Evolutionary conservation across 2,888 invertebrate species (phyloP), one percentile per base, ranked within the genome.

Genomic region (Ornithoptera priamus): DNA sequence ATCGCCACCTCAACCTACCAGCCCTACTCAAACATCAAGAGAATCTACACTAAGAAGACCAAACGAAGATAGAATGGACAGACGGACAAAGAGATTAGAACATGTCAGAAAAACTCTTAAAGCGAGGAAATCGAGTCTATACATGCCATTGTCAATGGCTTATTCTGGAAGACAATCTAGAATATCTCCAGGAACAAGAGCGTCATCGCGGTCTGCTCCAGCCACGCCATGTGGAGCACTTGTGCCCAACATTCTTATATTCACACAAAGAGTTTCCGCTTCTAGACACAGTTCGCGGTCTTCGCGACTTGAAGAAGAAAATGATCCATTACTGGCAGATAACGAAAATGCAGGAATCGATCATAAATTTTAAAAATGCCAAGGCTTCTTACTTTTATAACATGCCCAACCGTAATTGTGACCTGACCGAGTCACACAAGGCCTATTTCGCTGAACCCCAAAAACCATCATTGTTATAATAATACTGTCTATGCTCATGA

Each of bases 1-100:
- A 75, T 97, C 97, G 0, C 97, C 97, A 0, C 97, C 97, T 0
- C 94, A 95, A 76, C 96, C 96, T 3, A 97, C 96, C n/a, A 96
- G 96, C 80, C 97, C 97, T 7, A 96, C 96, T 17, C 93, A 95
- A 75, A 95, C 95, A 80, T 95, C 96, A 73, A 93, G 94, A 65
- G 96, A 96, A 77, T 93, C 96, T 39, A 93, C 96, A 69, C 94
- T 96, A 71, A 94, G 95, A 75, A 95, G 96, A 83, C 81, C 84
- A 18, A 85, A 81, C 70, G 90, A 93, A 92, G 85, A 95, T 89
- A 71, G 68, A 42, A 22, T 39, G 20, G 68, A 71, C 15, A 74
- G 94, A 90, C 83, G 93, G 77, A 82, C 85, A 57, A 75, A 94
- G 88, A 84, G 93, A 75, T 72, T 85, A 56, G 87, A 90, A 36